Conservation (phyloP, 1,140 invertebrate genomes). For the Sinella curviseta region DNA sequence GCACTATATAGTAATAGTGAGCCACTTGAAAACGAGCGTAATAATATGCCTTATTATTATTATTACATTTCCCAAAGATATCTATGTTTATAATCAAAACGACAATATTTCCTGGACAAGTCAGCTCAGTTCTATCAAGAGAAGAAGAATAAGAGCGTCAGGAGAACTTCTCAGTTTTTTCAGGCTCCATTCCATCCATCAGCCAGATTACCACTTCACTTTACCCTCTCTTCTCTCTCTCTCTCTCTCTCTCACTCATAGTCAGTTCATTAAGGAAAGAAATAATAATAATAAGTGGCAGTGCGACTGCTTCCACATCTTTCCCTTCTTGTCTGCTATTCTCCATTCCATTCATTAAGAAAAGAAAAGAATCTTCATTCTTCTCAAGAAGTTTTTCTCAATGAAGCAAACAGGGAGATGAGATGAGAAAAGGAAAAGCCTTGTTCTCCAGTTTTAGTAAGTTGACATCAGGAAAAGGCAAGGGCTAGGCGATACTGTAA, state of each 20-base stretch:
- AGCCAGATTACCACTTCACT: slow-evolving; percentile 20
- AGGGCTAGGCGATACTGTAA: neutral
- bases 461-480: neutral
- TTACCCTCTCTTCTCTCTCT: too few species aligned
- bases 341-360: slow-evolving; percentile 9
- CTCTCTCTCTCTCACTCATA: neutral
- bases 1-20: neutral
- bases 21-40: neutral
- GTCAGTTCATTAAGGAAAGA: slow-evolving; percentile 14
- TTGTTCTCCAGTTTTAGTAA: neutral
- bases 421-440: neutral
- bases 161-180: neutral
- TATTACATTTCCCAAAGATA: neutral
- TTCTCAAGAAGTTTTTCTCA: slow-evolving; percentile 4
- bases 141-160: neutral
- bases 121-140: slow-evolving; percentile 16
- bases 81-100: slow-evolving; percentile 31
- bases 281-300: neutral
- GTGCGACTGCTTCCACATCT: neutral
- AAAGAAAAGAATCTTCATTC: slow-evolving; percentile 5
- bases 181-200: slow-evolving; percentile 1
- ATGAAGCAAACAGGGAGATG: neutral
- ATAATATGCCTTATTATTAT: neutral
- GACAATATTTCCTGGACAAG: slow-evolving; percentile 16
- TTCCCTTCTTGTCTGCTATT: neutral